Evolutionary conservation across 2,113 vertebrate genomes (phyloP).

Genomic region (Ploceus nigricollis): DNA sequence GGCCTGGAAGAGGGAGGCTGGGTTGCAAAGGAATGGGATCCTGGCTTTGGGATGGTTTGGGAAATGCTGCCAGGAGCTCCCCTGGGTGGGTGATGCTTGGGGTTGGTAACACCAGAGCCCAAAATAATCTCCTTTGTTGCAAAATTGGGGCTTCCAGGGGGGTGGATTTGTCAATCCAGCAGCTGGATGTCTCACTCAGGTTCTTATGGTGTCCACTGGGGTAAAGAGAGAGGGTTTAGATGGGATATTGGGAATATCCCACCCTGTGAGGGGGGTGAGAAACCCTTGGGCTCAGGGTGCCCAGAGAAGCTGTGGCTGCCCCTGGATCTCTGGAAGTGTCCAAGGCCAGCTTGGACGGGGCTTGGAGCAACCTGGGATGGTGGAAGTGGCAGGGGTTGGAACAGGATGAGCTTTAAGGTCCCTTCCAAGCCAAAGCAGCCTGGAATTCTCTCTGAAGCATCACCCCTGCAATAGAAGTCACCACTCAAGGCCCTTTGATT

Average conservation of each 20-base stretch:
- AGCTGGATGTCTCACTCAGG: fast-evolving
- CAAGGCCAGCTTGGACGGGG: fast-evolving
- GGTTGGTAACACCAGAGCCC: background rate
- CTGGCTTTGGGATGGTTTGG: background rate
- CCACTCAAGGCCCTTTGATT: background rate
- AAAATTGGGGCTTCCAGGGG: background rate
- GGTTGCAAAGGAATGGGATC: background rate
- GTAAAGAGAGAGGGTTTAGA: background rate
- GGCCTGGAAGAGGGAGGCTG: fast-evolving
- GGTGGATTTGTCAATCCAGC: background rate
- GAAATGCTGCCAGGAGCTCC: background rate
- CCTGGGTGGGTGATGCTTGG: fast-evolving
- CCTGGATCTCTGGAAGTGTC: background rate
- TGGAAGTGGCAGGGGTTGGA: background rate
- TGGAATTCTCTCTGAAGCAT: background rate
- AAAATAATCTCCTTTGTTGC: background rate
- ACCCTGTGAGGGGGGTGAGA: background rate
- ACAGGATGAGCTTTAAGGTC: background rate
- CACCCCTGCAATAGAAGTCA: background rate
- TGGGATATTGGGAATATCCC: background rate
- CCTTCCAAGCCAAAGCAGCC: background rate
- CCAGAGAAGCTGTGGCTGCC: background rate
- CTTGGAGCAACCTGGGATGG: background rate
- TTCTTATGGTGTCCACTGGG: fast-evolving
- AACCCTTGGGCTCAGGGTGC: background rate